Evolutionary conservation across 2,888 invertebrate species (phyloP).

Genomic region (Eupithecia exiguata): DNA sequence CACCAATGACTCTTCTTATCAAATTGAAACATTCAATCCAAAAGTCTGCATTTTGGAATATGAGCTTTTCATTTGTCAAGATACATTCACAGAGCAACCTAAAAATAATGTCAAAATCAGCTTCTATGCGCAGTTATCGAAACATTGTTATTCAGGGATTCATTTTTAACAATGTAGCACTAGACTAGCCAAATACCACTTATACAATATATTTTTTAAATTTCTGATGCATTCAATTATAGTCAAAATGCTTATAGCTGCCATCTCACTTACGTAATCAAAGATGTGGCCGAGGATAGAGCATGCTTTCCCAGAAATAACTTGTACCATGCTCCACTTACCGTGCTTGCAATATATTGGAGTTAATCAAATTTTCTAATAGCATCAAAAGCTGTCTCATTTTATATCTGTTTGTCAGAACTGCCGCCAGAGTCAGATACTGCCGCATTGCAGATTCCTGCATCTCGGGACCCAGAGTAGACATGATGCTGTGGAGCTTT

Average conservation of each 20-base stretch:
- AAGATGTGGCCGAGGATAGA: not conserved
- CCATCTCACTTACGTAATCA: not conserved
- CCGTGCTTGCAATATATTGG: constrained; percentile 90
- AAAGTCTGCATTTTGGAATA: constrained; percentile 91
- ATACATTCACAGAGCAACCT: constrained; percentile 95
- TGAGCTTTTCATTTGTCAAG: constrained; percentile 91
- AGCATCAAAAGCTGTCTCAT: constrained; percentile 90
- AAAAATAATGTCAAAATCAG: constrained; percentile 26
- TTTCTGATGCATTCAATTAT: not conserved
- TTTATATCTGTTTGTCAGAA: constrained; percentile 89
- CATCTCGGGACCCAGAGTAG: constrained; percentile 86
- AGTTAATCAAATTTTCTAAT: constrained; percentile 89
- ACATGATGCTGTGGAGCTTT: constrained; percentile 87
- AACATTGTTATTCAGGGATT: not conserved
- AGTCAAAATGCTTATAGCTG: too few relatives aligned
- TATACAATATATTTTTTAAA: not conserved
- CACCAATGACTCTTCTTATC: constrained; percentile 92
- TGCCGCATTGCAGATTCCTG: constrained; percentile 90
- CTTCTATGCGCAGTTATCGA: not conserved
- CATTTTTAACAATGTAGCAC: not conserved
- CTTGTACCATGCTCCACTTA: constrained; percentile 55
- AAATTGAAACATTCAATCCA: constrained; percentile 95
- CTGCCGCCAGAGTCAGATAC: constrained; percentile 89
- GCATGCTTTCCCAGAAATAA: not conserved
- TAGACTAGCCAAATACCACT: not conserved